Evolutionary conservation across 2,113 vertebrate species (phyloP).

Genomic region (Spheniscus mendiculus): DNA sequence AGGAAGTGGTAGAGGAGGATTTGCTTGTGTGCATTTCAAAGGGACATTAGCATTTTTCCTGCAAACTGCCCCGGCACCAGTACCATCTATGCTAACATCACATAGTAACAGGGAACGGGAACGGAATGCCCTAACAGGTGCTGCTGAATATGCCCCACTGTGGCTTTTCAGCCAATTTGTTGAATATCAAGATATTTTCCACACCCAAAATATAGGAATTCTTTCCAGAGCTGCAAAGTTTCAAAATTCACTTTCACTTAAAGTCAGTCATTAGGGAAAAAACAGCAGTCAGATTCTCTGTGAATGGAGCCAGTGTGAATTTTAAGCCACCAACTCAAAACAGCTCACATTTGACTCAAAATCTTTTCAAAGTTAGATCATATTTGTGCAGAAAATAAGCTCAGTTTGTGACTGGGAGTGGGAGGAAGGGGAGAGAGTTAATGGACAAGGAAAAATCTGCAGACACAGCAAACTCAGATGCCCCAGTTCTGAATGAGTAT

Average conservation of each 20-base stretch:
- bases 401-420: neutral
- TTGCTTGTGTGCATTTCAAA: conserved; percentile 55
- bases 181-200: neutral
- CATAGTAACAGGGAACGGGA: neutral
- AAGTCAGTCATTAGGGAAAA: neutral
- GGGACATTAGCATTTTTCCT: conserved; percentile 48
- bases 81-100: neutral
- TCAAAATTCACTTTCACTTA: neutral
- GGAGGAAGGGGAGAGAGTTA: neutral
- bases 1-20: conserved; percentile 52
- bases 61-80: neutral
- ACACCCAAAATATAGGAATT: neutral
- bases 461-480: neutral
- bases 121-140: neutral
- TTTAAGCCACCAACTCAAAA: neutral
- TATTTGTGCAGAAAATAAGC: neutral
- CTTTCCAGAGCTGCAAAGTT: neutral
- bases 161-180: neutral
- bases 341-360: neutral
- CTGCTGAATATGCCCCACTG: neutral
- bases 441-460: neutral
- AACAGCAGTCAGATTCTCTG: neutral
- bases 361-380: neutral
- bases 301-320: neutral
- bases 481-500: neutral